A percentile compares a stretch with the other conserved stretches of the same genome.
Evolutionary conservation across 1,140 invertebrate genomes (phyloP).

Genomic region (Pogonognathellus flavescens): DNA sequence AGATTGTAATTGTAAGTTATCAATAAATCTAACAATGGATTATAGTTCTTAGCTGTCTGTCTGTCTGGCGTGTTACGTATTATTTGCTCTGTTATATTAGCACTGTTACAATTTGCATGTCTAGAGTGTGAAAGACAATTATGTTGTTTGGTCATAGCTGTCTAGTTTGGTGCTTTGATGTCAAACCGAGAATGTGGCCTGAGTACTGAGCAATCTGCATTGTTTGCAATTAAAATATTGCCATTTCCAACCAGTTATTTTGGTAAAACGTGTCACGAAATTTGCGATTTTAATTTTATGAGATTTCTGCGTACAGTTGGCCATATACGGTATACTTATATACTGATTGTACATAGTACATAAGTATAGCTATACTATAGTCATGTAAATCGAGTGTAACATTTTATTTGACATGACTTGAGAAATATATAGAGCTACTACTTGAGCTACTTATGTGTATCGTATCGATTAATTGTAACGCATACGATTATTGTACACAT

Average conservation of each 20-base stretch:
- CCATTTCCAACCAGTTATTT: conserved; percentile 40
- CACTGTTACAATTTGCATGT: conserved; percentile 8
- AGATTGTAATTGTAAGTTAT: background rate
- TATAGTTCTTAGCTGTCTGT: background rate
- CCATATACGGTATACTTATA: too few species aligned
- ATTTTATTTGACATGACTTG: conserved; percentile 2
- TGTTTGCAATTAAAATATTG: conserved; percentile 41
- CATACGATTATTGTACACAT: too few species aligned
- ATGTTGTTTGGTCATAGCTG: conserved; percentile 41
- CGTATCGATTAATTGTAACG: too few species aligned
- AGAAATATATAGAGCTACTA: background rate
- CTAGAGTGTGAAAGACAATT: conserved; percentile 35
- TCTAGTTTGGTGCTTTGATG: conserved; percentile 37
- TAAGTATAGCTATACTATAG: too few species aligned
- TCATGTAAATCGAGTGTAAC: background rate
- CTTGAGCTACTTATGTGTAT: too few species aligned
- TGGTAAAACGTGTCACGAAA: conserved; percentile 48
- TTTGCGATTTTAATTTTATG: conserved; percentile 32
- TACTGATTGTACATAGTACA: too few species aligned
- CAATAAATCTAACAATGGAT: conserved; percentile 36
- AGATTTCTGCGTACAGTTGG: background rate
- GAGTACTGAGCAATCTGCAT: conserved; percentile 2
- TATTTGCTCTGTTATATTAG: background rate
- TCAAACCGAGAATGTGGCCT: conserved; percentile 6
- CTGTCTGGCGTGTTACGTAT: background rate